phyloP scores from a whole-genome alignment of 2,113 vertebrate genomes.

The Trogon surrucura region DNA sequence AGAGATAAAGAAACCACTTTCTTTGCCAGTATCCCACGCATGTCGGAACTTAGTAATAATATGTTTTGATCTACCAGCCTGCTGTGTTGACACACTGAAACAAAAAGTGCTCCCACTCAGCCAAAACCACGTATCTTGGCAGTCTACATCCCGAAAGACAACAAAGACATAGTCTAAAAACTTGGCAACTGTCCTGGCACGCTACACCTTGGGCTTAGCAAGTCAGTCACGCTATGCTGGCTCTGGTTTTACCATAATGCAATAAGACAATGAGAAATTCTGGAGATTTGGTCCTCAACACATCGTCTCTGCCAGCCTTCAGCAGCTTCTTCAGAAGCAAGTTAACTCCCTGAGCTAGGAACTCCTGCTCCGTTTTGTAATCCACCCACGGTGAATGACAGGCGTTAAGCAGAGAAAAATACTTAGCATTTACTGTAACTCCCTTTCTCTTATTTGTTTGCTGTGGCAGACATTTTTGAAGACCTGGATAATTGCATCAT shows the following conservation, averaged over 20 bases:
- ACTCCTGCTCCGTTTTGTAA: not conserved
- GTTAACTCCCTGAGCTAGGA: not conserved
- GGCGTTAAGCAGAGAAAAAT: not conserved
- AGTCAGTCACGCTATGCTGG: conserved; percentile 72
- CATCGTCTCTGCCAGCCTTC: not conserved
- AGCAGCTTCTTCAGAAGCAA: not conserved
- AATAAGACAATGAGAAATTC: not conserved
- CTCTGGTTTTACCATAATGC: conserved; percentile 30
- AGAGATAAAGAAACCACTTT: conserved; percentile 29
- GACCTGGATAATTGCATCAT: not conserved
- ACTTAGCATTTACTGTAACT: not conserved
- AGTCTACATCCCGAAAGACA: conserved; percentile 57
- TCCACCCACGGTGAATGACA: not conserved
- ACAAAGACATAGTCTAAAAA: conserved; percentile 55
- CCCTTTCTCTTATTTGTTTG: not conserved
- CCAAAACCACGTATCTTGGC: conserved; percentile 71
- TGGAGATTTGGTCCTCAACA: not conserved
- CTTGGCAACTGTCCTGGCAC: conserved; percentile 61
- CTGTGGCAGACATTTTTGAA: not conserved
- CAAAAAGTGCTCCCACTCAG: conserved; percentile 54
- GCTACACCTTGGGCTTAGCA: conserved; percentile 63
- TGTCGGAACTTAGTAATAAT: conserved; percentile 38
- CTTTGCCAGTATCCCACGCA: conserved; percentile 38
- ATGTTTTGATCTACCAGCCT: conserved; percentile 24
- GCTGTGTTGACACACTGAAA: conserved; percentile 50